phyloP scores from a whole-genome alignment of 2,888 invertebrate genomes.

The Cynaeus angustus region DNA sequence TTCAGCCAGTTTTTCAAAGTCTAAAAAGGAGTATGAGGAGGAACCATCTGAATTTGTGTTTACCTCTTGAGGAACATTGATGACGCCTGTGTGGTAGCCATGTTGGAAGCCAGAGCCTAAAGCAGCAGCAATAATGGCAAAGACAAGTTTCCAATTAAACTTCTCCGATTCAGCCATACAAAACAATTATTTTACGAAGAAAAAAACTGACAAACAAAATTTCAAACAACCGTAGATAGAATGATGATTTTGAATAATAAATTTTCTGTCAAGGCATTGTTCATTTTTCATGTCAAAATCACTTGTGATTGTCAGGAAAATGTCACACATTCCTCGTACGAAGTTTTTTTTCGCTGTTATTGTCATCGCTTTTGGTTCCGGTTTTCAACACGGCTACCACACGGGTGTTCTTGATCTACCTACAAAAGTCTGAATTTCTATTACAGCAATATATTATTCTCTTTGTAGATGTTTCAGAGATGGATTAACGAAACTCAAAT shows the following conservation, averaged over 20 bases:
- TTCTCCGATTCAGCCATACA: neutral
- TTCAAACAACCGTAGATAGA: too few species aligned
- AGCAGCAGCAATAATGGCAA: conserved; percentile 88
- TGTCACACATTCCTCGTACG: too few species aligned
- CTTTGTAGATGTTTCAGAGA: too few species aligned
- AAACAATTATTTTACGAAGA: neutral
- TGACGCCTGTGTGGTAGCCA: conserved; percentile 94
- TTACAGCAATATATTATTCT: too few species aligned
- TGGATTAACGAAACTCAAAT: too few species aligned
- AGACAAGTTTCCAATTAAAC: conserved; percentile 73
- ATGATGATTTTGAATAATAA: too few species aligned
- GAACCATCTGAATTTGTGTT: conserved; percentile 72
- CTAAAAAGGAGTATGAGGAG: neutral
- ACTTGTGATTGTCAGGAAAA: too few species aligned
- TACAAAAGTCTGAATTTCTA: conserved; percentile 68
- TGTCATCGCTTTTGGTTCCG: conserved; percentile 76
- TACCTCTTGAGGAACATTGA: conserved; percentile 88
- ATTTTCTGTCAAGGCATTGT: too few species aligned
- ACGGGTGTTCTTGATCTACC: conserved; percentile 94
- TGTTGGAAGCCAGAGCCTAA: conserved; percentile 94
- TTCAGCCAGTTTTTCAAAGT: conserved; percentile 24
- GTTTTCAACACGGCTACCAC: conserved; percentile 96
- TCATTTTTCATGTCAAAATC: too few species aligned
- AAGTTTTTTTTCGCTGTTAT: neutral
- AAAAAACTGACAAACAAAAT: neutral